These are phyloP conservation scores for Ochlodes sylvanus DNA, from an alignment of 2,888 invertebrate genomes.

Conservation along the genomic window DNA sequence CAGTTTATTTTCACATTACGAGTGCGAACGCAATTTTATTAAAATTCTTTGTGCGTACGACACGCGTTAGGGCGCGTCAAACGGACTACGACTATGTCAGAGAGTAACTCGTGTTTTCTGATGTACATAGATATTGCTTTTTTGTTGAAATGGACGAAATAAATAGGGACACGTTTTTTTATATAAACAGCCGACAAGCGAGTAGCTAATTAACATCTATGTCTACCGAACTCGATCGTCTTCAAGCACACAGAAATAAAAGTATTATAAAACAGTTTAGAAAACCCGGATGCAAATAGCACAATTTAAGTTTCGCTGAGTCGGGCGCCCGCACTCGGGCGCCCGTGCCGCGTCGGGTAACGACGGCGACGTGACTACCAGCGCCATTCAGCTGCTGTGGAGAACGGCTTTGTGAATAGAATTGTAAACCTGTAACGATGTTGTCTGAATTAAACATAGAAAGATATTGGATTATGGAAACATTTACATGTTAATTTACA, in stretches of 20 bases:
- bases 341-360: neutral
- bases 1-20: slow-evolving; percentile 21
- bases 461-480: too few species aligned
- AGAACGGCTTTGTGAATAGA: neutral
- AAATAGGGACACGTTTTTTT: too few species aligned
- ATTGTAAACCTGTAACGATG: neutral
- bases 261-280: too few species aligned
- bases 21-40: slow-evolving; percentile 22
- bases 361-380: neutral
- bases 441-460: neutral
- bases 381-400: neutral
- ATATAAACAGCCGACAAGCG: too few species aligned
- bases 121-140: too few species aligned
- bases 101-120: neutral
- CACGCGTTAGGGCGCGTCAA: slow-evolving; percentile 9
- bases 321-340: too few species aligned
- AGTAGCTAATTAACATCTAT: too few species aligned
- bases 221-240: too few species aligned
- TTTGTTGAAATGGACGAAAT: too few species aligned
- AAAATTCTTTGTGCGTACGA: slow-evolving; percentile 26
- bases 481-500: too few species aligned
- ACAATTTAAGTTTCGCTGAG: neutral
- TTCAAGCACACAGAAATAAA: too few species aligned
- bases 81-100: neutral
- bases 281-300: neutral